Base-by-base conservation (phyloP, 2,888 invertebrate genomes). In the Melanostoma mellinum region DNA sequence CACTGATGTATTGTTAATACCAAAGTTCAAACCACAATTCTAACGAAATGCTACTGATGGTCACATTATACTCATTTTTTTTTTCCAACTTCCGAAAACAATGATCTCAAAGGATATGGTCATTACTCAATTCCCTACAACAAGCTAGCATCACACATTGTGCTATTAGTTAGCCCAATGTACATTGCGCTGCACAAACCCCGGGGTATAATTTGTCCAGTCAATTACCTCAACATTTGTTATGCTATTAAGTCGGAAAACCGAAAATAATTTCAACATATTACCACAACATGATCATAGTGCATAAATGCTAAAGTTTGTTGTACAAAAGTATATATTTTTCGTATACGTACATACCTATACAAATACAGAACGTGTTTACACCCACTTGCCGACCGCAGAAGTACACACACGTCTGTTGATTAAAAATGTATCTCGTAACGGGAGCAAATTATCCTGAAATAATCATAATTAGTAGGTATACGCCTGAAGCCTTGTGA, bases 381-480 rank as follows among this genome's bases (percentile, higher is more conserved):
- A 79, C 75, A 75, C 73, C 78, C 74, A 74, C 69, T 74, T 38
- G 52, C 63, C 63, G 52, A 71, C 79, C 84, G 67, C 79, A 74
- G 74, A 53, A 61, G 74, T 75, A 79, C 58, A 78, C 20, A 20
- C 84, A 79, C 55, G 79, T 79, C 79, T 79, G 84, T 79, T 84
- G 84, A 84, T 84, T 84, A 84, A 84, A 84, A 84, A 84, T 84
- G 84, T 84, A 84, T 84, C 79, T 84, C 84, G 84, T 75, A 84
- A 79, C 79, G 60, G 79, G 38, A 84, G 79, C 84, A 84, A 84
- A 84, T 84, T 79, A 84, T 84, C 84, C 84, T 84, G 84, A 84
- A 84, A 84, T 84, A 84, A 84, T 79, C 84, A 79, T 84, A 84
- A 84, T 84, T 84, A 84, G 79, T 63, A 63, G 48, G 42, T 78